Conservation (phyloP, 2,797 vertebrate genomes). For the Megaceryle alcyon region DNA sequence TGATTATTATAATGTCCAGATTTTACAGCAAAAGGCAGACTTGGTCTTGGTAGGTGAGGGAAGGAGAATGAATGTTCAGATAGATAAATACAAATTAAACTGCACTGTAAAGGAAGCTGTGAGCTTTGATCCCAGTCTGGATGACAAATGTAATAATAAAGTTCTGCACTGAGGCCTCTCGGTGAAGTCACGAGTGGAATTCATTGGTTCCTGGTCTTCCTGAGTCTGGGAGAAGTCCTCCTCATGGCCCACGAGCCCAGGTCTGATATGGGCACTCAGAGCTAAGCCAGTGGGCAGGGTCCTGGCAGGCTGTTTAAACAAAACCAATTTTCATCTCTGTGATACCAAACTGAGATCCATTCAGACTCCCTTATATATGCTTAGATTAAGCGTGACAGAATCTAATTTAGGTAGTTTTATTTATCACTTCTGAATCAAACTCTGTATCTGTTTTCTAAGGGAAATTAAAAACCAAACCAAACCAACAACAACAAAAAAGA, state of each 20-base stretch:
- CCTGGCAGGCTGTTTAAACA: not conserved
- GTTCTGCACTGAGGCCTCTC: not conserved
- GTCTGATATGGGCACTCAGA: not conserved
- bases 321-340: not conserved
- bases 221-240: not conserved
- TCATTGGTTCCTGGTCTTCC: not conserved
- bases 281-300: not conserved
- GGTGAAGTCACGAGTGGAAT: not conserved
- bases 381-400: constrained; percentile 1
- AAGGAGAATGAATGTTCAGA: not conserved
- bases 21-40: not conserved
- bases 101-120: not conserved
- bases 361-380: not conserved
- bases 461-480: not conserved
- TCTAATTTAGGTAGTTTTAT: not conserved
- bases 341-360: not conserved
- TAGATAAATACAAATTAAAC: not conserved
- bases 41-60: not conserved
- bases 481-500: not conserved
- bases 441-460: not conserved
- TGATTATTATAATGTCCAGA: not conserved
- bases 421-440: constrained; percentile 7
- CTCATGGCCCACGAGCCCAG: fast-evolving
- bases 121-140: not conserved
- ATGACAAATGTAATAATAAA: not conserved